A percentile compares a stretch with the other conserved stretches of the same genome.
These are phyloP conservation scores for Melanaphis sacchari DNA, from an alignment of 1,140 invertebrate genomes.

Conservation along the genomic window DNA sequence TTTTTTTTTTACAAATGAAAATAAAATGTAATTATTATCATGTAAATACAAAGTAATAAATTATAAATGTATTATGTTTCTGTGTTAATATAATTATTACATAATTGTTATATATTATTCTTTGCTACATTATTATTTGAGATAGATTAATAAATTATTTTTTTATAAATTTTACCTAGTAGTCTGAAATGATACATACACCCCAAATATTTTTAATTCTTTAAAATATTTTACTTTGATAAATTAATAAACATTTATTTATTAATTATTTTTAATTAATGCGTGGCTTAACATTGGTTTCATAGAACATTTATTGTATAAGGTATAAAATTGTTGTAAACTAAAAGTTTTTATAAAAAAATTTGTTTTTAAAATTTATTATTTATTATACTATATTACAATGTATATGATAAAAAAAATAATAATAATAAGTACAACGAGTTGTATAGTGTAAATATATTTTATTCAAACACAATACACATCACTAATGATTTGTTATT, in stretches of 20 bases:
- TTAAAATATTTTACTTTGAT: neutral
- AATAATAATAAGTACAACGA: neutral
- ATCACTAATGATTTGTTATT: slow-evolving; percentile 18
- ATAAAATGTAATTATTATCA: too few relatives aligned
- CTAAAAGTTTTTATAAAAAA: neutral
- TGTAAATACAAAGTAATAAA: neutral
- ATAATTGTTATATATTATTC: neutral
- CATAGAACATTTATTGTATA: neutral
- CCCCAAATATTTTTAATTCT: neutral
- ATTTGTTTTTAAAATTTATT: neutral
- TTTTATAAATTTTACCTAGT: neutral
- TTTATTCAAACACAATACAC: neutral
- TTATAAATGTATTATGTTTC: neutral
- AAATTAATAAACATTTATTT: neutral
- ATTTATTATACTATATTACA: neutral
- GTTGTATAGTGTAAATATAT: neutral
- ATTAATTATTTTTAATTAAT: neutral
- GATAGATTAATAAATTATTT: neutral
- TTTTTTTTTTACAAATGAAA: neutral
- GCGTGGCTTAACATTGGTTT: neutral
- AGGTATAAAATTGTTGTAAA: neutral
- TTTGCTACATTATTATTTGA: neutral
- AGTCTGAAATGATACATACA: neutral
- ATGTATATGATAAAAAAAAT: neutral
- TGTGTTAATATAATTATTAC: neutral